These are phyloP conservation scores for Eretmodus cyanostictus DNA, from an alignment of 2,113 vertebrate species.

Conservation along the genomic window DNA sequence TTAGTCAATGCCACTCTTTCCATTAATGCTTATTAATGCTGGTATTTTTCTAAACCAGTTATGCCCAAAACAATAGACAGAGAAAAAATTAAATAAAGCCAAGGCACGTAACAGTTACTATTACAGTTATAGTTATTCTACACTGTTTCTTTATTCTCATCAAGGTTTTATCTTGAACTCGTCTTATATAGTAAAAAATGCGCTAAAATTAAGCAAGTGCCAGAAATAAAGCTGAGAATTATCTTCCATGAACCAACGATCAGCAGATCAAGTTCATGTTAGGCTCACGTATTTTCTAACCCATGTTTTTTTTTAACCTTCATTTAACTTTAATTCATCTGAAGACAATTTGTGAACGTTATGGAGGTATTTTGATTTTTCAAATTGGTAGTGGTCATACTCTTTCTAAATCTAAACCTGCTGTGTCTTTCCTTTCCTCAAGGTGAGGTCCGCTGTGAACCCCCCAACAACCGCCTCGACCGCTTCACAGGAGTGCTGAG, in stretches of 20 bases:
- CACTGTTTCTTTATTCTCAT: background rate
- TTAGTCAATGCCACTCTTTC: background rate
- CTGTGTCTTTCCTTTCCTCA: background rate
- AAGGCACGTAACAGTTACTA: rapidly evolving
- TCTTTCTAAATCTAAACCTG: background rate
- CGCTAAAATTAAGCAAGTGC: rapidly evolving
- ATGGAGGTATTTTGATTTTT: background rate
- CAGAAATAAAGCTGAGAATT: background rate
- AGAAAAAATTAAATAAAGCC: background rate
- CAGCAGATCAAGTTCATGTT: background rate
- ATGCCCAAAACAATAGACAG: background rate
- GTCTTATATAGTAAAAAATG: background rate
- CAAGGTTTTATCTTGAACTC: rapidly evolving
- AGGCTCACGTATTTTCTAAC: background rate
- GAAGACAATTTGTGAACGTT: background rate
- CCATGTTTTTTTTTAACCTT: background rate
- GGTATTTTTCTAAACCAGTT: background rate
- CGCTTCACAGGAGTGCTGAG: conserved; percentile 82
- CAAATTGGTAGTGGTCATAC: rapidly evolving
- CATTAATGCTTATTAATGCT: background rate
- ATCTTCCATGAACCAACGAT: rapidly evolving
- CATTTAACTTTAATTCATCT: background rate
- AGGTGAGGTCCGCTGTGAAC: conserved; percentile 87
- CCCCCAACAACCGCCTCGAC: conserved; percentile 90
- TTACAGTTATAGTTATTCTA: background rate